Conservation (phyloP, 2,113 vertebrate genomes). For the Hemichromis elongatus region DNA sequence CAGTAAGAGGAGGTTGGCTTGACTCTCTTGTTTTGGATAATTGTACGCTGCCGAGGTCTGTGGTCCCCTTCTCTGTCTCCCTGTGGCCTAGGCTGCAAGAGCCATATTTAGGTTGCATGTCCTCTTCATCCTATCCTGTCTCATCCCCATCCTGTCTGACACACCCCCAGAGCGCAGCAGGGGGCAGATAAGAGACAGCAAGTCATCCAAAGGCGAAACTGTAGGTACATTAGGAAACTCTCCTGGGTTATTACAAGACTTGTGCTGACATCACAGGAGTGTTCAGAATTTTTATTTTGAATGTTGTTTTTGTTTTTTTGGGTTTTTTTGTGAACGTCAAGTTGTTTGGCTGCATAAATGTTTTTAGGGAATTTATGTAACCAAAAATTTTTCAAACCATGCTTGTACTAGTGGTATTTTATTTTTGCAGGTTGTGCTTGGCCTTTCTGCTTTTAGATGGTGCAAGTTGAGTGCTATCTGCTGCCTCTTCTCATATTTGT, state of each 20-base stretch:
- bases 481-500: not conserved
- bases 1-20: slow-evolving; percentile 71
- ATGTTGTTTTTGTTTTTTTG: slow-evolving; percentile 15
- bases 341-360: slow-evolving; percentile 33
- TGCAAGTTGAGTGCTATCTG: not conserved
- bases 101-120: slow-evolving; percentile 75
- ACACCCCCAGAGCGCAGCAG: slow-evolving; percentile 23
- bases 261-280: not conserved
- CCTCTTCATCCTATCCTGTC: slow-evolving; percentile 64
- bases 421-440: slow-evolving; percentile 15
- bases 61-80: slow-evolving; percentile 77
- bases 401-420: slow-evolving; percentile 11
- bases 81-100: slow-evolving; percentile 71
- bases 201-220: not conserved
- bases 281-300: slow-evolving; percentile 1
- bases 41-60: slow-evolving; percentile 75
- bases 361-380: slow-evolving; percentile 33
- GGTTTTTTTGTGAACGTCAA: slow-evolving; percentile 24
- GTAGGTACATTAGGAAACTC: not conserved
- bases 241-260: not conserved
- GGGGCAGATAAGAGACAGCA: slow-evolving; percentile 11
- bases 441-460: not conserved
- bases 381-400: slow-evolving; percentile 19
- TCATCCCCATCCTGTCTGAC: slow-evolving; percentile 53
- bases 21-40: slow-evolving; percentile 80